Base-by-base conservation (phyloP, 2,113 vertebrate species). In the Malurus cyaneus region DNA sequence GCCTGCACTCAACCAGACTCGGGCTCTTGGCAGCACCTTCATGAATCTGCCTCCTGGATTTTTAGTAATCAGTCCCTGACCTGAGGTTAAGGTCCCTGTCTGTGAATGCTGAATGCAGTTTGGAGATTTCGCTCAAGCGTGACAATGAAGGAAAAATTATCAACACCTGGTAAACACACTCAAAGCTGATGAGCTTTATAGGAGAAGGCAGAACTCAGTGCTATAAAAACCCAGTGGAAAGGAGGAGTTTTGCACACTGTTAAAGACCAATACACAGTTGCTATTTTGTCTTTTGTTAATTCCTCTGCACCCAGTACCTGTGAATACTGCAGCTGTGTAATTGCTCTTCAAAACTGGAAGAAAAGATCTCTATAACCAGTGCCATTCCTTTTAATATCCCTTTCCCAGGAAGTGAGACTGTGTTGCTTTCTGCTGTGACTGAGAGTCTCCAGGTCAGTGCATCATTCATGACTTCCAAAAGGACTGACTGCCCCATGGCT, bases 101-200 rank as follows among this genome's bases (percentile, higher is more conserved):
- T 8, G 32, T 57, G 66, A 44, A 47, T 18, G 34, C 53, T 56
- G 61, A 65, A 49, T 32, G 20, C 16, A 31, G 18, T 66, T 32
- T 23, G 25, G 32, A 62, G 31, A 44, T 79, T 61, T 78, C 1
- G 1, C 29, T 18, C 12, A 44, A 61, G 16, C 4, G 1, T 42
- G 17, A 28, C 18, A 9, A 3, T 11, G 15, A 71, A 66, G 69
- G 24, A 52, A 16, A 57, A 85, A 34, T 36, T 88, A 8, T 18
- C 36, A 47, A 15, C 0, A 1, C 1, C 1, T 54, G 23, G 12
- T 39, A 36, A 79, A 11, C 24, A 41, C 7, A 7, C 14, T 29
- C 8, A 3, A 11, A 73, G n/a, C 8, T 4, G 16, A 80, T 50
- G 7, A 60, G 34, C 50, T 74, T 52, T 66, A 23, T 1, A 74